These are phyloP conservation scores for Aurelia coerulea DNA, from an alignment of 30 jellyfish, hydroid and myxozoan species.

Conservation along the genomic window DNA sequence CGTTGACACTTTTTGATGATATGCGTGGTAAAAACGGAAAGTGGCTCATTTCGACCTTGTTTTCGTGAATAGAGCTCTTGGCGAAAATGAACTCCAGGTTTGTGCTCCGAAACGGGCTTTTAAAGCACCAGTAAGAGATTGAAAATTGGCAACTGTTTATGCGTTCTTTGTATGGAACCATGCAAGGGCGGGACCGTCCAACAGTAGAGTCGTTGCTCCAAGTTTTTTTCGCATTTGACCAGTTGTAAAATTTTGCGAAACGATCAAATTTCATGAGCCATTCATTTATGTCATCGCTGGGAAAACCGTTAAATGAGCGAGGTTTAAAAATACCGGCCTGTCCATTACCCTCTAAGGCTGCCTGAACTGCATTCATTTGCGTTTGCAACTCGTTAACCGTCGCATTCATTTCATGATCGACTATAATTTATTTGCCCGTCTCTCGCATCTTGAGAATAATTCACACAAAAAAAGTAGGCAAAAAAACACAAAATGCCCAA, in stretches of 20 bases:
- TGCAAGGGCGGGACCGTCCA: constrained; percentile 52
- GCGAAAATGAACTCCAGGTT: constrained; percentile 5
- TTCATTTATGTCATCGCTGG: constrained; percentile 10
- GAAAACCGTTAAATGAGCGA: constrained; percentile 38
- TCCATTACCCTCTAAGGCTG: constrained; percentile 43
- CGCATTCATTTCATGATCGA: constrained; percentile 8
- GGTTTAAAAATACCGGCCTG: constrained; percentile 48
- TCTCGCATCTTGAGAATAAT: no score
- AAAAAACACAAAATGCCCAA: no score
- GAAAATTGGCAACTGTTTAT: constrained; percentile 2
- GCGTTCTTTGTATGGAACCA: constrained; percentile 27
- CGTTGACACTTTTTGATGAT: constrained; percentile 17
- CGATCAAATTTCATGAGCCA: constrained; percentile 28
- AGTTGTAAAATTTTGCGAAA: constrained; percentile 16
- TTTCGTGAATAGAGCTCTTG: constrained; percentile 40
- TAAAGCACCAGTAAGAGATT: constrained; percentile 14
- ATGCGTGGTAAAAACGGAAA: constrained; percentile 13
- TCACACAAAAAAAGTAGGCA: no score
- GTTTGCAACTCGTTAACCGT: constrained; percentile 37
- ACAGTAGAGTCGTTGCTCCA: constrained; percentile 14
- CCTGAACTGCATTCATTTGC: constrained; percentile 39
- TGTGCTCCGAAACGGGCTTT: constrained; percentile 33
- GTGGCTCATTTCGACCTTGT: constrained; percentile 35
- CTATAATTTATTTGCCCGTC: no score
- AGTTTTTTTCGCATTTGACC: constrained; percentile 27